A percentile compares a stretch with the other conserved stretches of the same genome.
Conservation (phyloP, 2,888 invertebrate species). For the Amphipoea oculea region DNA sequence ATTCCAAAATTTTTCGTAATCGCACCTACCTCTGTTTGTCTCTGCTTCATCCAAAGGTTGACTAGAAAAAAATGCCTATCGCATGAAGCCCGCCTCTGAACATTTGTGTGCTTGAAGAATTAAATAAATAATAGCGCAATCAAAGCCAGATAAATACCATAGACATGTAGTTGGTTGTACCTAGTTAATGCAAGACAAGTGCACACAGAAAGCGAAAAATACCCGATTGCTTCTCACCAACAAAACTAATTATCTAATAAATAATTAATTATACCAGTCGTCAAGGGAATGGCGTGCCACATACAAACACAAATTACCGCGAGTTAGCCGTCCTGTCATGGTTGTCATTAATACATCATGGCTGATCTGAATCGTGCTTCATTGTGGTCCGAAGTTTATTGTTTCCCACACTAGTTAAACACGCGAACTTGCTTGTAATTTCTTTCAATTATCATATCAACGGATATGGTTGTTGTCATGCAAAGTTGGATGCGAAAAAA, state of each 20-base stretch:
- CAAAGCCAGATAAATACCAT: neutral
- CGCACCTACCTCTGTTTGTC: too few relatives aligned
- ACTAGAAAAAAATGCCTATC: too few relatives aligned
- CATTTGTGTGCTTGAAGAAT: too few relatives aligned
- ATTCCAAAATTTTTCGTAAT: too few relatives aligned
- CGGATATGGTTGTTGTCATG: constrained; percentile 33
- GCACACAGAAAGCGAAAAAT: neutral
- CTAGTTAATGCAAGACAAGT: neutral
- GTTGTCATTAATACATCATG: constrained; percentile 50
- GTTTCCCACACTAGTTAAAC: constrained; percentile 54
- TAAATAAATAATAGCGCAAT: neutral
- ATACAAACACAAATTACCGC: constrained; percentile 41
- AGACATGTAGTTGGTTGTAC: neutral
- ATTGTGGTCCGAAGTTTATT: constrained; percentile 50
- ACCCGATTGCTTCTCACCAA: constrained; percentile 3
- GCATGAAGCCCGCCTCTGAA: too few relatives aligned
- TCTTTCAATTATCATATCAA: constrained; percentile 53
- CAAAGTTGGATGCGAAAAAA: neutral
- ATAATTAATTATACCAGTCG: constrained; percentile 39
- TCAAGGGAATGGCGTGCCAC: constrained; percentile 46
- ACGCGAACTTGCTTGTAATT: constrained; percentile 55
- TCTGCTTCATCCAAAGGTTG: too few relatives aligned
- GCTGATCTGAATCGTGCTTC: constrained; percentile 54
- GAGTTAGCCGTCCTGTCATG: constrained; percentile 26
- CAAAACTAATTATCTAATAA: constrained; percentile 35